Evolutionary conservation across 2,113 vertebrate genomes (phyloP), one percentile per base, ranked within the genome.

Genomic region (Zosterops japonicus): DNA sequence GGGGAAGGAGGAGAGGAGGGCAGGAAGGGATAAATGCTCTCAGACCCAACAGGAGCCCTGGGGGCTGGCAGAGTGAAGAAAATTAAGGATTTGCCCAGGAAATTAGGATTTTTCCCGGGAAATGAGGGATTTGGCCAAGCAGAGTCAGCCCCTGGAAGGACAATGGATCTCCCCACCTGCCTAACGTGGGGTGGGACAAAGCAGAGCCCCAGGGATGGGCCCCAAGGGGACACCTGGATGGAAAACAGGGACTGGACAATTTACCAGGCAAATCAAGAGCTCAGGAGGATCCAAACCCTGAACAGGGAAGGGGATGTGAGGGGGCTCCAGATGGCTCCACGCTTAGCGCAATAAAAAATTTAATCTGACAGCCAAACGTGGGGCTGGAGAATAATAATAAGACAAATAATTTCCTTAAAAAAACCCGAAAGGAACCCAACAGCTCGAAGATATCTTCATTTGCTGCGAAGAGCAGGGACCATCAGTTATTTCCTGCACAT

Each of bases 261-360:
- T 12, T 0, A 5, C 11, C 52, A 6, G 0, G 5, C 50, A 67
- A 71, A 90, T 53, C n/a, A 63, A 95, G 87, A 96, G 68, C 89
- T 82, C 50, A 93, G 85, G 91, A 97, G 90, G 29, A 64, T 4
- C 7, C 2, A 9, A 47, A 9, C 0, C 2, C 49, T n/a, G 64
- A 1, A 0, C 1, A 36, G 74, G 57, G 64, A 89, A 81, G 61
- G 72, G 96, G 80, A 84, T 19, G 67, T 5, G 70, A 83, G 92
- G 89, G 86, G 86, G 90, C 97, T 98, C 97, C 98, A 98, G 98
- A 97, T 98, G 98, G 98, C 97, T 97, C 96, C 87, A 97, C 65
- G 68, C 56, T 94, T 82, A 24, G 87, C 36, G 94, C 94, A 96
- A 97, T 97, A 97, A 97, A 97, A 96, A 97, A 97, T 93, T 20